Conservation (phyloP, 2,113 vertebrate species). For the Prunella himalayana region DNA sequence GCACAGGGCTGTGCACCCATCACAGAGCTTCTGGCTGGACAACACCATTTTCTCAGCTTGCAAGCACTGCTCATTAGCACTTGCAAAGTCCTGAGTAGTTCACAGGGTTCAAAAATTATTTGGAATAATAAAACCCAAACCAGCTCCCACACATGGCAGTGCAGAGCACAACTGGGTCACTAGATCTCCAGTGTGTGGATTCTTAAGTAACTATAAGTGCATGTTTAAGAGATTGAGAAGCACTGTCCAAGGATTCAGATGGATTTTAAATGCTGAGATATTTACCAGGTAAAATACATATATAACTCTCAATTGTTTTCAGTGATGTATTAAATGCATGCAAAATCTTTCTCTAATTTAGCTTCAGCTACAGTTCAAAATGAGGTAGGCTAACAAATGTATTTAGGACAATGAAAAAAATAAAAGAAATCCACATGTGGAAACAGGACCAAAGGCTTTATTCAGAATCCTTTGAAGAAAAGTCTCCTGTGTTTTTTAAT, state of each 20-base stretch:
- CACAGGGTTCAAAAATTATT: not conserved
- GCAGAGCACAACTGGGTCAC: not conserved
- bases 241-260: not conserved
- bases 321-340: not conserved
- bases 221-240: constrained; percentile 14
- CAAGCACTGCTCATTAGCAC: not conserved
- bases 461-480: constrained; percentile 43
- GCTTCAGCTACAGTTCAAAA: not conserved
- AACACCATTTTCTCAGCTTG: not conserved
- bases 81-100: not conserved
- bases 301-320: not conserved
- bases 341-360: not conserved
- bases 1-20: accelerated
- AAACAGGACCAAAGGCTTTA: constrained; percentile 40
- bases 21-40: not conserved
- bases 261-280: constrained; percentile 10
- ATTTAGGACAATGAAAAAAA: constrained; percentile 58
- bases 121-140: not conserved
- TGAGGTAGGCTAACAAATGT: constrained; percentile 7
- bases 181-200: not conserved
- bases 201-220: not conserved
- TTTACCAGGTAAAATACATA: not conserved
- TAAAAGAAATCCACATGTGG: not conserved
- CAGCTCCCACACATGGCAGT: not conserved
- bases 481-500: constrained; percentile 30